These are phyloP conservation scores for Turritopsis dohrnii DNA, from an alignment of 30 jellyfish, hydroid and myxozoan species.

Conservation along the genomic window DNA sequence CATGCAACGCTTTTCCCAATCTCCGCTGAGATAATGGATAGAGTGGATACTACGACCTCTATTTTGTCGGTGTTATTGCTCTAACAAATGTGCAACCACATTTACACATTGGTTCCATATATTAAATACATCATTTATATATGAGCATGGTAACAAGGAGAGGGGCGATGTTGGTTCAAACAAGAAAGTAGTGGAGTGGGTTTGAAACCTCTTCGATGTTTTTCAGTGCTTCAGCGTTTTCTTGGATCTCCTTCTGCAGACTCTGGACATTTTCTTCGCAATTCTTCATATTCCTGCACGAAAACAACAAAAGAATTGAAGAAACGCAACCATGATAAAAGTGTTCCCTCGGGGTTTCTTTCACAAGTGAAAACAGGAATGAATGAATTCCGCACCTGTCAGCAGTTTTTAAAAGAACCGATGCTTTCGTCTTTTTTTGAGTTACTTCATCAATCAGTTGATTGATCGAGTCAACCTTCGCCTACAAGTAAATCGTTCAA, in stretches of 20 bases:
- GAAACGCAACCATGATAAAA: background rate
- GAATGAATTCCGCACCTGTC: conserved; percentile 42
- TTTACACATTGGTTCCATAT: too few species aligned
- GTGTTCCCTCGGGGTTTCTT: background rate
- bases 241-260: conserved; percentile 56
- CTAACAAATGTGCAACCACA: too few species aligned
- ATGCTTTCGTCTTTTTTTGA: conserved; percentile 62
- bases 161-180: background rate
- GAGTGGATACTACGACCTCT: too few species aligned
- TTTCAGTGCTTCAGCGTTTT: conserved; percentile 44
- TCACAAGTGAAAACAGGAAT: background rate
- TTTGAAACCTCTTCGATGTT: conserved; percentile 35
- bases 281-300: conserved; percentile 55
- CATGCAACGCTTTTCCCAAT: too few species aligned
- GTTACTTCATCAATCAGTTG: conserved; percentile 82
- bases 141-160: too few species aligned
- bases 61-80: too few species aligned
- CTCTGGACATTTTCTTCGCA: conserved; percentile 64
- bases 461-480: conserved; percentile 71
- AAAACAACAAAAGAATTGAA: too few species aligned
- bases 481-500: conserved; percentile 19
- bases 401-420: conserved; percentile 73
- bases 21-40: too few species aligned
- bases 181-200: background rate
- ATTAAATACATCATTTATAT: too few species aligned